Evolutionary conservation across 2,113 vertebrate species (phyloP).

Genomic region (Mustela nigripes): DNA sequence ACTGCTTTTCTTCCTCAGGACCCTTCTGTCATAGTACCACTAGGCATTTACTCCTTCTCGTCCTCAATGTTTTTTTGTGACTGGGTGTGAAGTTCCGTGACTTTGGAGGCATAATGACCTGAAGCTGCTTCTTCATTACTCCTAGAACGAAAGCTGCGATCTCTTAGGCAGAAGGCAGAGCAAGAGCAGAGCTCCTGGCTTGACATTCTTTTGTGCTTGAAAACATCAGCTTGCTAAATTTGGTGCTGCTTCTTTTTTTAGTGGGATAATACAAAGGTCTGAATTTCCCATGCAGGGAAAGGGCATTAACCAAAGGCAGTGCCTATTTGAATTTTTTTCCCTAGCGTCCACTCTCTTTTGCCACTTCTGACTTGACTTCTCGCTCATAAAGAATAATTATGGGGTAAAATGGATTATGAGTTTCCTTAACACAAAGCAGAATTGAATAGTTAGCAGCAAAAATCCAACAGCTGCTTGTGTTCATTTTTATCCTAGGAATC

Average conservation of each 20-base stretch:
- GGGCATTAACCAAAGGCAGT: background rate
- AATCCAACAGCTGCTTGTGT: background rate
- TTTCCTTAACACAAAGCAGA: constrained; percentile 62
- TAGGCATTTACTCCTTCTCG: background rate
- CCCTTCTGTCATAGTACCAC: background rate
- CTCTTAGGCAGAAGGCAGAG: constrained; percentile 36
- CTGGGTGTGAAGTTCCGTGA: constrained; percentile 9
- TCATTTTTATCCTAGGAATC: constrained; percentile 64
- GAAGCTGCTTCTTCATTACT: background rate
- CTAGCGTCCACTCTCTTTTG: background rate
- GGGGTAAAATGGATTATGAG: constrained; percentile 48
- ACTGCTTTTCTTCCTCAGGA: background rate
- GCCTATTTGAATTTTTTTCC: constrained; percentile 48
- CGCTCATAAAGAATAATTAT: constrained; percentile 48
- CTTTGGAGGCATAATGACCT: background rate
- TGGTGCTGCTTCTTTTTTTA: constrained; percentile 41
- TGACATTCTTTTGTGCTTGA: constrained; percentile 41
- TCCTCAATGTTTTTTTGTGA: constrained; percentile 25
- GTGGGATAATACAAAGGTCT: constrained; percentile 46
- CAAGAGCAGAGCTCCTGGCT: background rate
- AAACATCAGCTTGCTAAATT: constrained; percentile 64
- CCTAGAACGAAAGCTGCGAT: constrained; percentile 30
- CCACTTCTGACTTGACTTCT: constrained; percentile 56
- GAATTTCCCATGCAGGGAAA: constrained; percentile 49
- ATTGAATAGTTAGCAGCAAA: constrained; percentile 36